A percentile compares a stretch with the other conserved stretches of the same genome.
Conservation (phyloP, 2,888 invertebrate genomes). For the Plusia festucae region DNA sequence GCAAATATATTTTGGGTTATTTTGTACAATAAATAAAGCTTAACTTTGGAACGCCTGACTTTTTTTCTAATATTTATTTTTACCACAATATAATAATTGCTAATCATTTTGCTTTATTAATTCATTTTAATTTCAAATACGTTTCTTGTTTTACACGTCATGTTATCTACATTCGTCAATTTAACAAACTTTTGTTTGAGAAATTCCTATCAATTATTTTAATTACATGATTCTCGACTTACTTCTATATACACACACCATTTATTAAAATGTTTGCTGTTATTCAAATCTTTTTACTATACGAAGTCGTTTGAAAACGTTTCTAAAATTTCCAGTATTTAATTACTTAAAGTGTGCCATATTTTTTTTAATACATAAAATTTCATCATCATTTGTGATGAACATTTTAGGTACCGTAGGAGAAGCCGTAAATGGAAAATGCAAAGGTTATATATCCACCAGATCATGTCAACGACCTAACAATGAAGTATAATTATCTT, state of each 20-base stretch:
- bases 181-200: neutral
- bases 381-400: neutral
- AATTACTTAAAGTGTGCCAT: no score
- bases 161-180: neutral
- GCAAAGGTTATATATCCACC: conserved; percentile 4
- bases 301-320: neutral
- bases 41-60: neutral
- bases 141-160: neutral
- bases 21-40: conserved; percentile 30
- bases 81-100: no score
- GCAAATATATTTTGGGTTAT: conserved; percentile 24
- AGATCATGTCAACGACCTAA: neutral
- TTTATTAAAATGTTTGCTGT: neutral
- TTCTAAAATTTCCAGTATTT: no score
- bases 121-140: no score
- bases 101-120: no score
- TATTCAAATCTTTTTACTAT: neutral
- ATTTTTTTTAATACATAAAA: no score
- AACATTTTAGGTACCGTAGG: no score
- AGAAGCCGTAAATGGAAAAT: neutral
- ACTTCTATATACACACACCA: neutral
- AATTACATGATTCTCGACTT: neutral
- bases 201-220: neutral
- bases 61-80: no score
- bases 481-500: conserved; percentile 4